Evolutionary conservation across 2,888 invertebrate species (phyloP).

Genomic region (Noctua comes): DNA sequence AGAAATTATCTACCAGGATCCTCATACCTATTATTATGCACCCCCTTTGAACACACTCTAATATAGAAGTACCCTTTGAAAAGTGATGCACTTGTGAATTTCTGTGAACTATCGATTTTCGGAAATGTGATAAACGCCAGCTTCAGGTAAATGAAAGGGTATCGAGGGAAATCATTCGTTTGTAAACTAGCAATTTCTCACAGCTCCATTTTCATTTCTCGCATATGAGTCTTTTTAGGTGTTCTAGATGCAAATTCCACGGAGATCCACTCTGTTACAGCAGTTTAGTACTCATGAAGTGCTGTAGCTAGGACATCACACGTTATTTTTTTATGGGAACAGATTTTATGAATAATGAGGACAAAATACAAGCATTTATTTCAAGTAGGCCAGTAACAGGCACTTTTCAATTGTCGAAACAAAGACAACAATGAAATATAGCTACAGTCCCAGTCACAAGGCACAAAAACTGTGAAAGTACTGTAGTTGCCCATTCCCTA

Average conservation of each 20-base stretch:
- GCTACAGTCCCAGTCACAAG: too few relatives aligned
- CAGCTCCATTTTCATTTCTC: background rate
- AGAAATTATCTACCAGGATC: background rate
- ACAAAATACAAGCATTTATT: too few relatives aligned
- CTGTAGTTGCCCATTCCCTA: too few relatives aligned
- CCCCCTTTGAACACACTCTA: background rate
- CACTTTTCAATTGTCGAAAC: too few relatives aligned
- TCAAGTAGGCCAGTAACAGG: too few relatives aligned
- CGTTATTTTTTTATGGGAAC: too few relatives aligned
- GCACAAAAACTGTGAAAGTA: too few relatives aligned
- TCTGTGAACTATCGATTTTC: background rate
- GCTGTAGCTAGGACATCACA: background rate
- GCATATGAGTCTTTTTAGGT: background rate
- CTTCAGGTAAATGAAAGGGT: constrained; percentile 4
- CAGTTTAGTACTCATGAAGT: background rate
- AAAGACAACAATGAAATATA: too few relatives aligned
- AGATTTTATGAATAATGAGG: too few relatives aligned
- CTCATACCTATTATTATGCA: background rate
- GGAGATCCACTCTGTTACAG: background rate
- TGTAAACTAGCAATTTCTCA: background rate
- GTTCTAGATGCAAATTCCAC: background rate
- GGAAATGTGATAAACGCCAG: background rate
- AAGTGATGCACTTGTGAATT: background rate
- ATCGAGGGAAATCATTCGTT: constrained; percentile 7
- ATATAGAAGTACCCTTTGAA: background rate